These are phyloP conservation scores for Desmophyllum pertusum DNA, from an alignment of 92 coral and sea anemone species.

Conservation along the genomic window DNA sequence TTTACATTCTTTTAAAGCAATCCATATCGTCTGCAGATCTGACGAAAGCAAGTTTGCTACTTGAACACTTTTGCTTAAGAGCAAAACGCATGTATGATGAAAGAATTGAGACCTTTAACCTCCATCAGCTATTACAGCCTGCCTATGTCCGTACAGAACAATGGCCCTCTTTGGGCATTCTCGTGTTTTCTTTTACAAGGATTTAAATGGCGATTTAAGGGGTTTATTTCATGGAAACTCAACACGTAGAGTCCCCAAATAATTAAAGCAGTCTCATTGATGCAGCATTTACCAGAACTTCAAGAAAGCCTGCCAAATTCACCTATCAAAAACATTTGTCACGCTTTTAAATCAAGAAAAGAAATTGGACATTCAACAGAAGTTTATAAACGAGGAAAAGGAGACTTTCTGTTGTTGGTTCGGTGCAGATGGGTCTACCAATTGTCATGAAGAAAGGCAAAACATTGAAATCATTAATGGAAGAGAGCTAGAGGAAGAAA, in stretches of 20 bases:
- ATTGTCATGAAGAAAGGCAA: too few species aligned
- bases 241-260: constrained; percentile 1
- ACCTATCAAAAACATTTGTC: too few species aligned
- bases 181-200: constrained; percentile 7
- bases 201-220: background rate
- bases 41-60: background rate
- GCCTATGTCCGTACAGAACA: background rate
- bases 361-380: too few species aligned
- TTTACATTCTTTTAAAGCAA: background rate
- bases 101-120: background rate
- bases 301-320: too few species aligned
- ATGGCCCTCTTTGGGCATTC: constrained; percentile 9
- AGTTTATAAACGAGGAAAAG: too few species aligned
- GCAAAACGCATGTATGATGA: too few species aligned
- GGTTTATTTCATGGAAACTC: background rate
- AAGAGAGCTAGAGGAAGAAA: too few species aligned
- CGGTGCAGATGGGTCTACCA: too few species aligned
- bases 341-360: too few species aligned
- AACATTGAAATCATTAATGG: too few species aligned
- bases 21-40: background rate
- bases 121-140: constrained; percentile 6
- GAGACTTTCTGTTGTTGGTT: too few species aligned
- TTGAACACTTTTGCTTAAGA: constrained; percentile 13
- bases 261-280: constrained; percentile 6
- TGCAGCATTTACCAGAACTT: constrained; percentile 3